Evolutionary conservation across 92 coral and sea anemone genomes (phyloP).

Genomic region (Ricordea florida): DNA sequence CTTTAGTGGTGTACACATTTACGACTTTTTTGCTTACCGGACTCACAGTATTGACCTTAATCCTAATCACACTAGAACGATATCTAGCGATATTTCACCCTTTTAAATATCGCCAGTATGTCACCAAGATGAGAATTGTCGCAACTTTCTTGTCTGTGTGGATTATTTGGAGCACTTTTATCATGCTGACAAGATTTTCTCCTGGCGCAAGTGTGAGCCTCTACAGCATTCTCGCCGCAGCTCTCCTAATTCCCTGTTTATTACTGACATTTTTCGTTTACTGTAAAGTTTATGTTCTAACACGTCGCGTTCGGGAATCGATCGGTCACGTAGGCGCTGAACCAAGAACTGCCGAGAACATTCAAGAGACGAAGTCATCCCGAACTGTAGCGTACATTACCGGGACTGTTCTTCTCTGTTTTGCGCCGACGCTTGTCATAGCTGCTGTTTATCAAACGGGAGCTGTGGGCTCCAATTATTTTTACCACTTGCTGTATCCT

Average conservation of each 20-base stretch:
- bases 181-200: slow-evolving; percentile 44
- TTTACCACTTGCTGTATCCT: slow-evolving; percentile 73
- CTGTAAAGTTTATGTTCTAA: slow-evolving; percentile 55
- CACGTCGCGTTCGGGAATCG: slow-evolving; percentile 30
- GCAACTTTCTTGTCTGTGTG: slow-evolving; percentile 40
- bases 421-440: slow-evolving; percentile 60
- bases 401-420: slow-evolving; percentile 60
- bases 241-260: slow-evolving; percentile 50
- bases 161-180: slow-evolving; percentile 57
- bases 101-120: slow-evolving; percentile 50
- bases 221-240: slow-evolving; percentile 50
- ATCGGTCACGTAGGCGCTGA: slow-evolving; percentile 19
- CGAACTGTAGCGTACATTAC: slow-evolving; percentile 65
- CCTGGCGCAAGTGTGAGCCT: slow-evolving; percentile 47
- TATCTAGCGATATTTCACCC: slow-evolving; percentile 80
- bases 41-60: slow-evolving; percentile 64
- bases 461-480: slow-evolving; percentile 1
- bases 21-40: slow-evolving; percentile 71
- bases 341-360: slow-evolving; percentile 10
- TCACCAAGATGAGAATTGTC: slow-evolving; percentile 46
- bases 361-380: slow-evolving; percentile 68
- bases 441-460: slow-evolving; percentile 42
- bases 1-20: slow-evolving; percentile 57
- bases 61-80: slow-evolving; percentile 69
- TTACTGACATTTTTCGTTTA: slow-evolving; percentile 56